Conservation (phyloP, 2,797 vertebrate genomes). For the Scyliorhinus canicula region DNA sequence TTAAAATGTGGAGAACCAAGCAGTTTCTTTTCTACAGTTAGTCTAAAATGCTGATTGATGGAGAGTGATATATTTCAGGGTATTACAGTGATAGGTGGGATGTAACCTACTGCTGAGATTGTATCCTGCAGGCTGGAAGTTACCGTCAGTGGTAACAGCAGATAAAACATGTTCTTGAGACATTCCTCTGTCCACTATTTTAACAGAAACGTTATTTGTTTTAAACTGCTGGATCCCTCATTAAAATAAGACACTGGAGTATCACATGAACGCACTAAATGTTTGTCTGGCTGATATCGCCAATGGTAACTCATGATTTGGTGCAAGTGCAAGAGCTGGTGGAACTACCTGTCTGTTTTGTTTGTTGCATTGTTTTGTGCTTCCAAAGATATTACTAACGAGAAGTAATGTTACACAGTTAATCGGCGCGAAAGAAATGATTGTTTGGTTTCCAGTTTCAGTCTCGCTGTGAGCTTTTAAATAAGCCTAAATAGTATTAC, state of each 20-base stretch:
- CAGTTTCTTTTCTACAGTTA: not conserved
- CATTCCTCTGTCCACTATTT: not conserved
- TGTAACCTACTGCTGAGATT: not conserved
- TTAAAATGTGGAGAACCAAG: not conserved
- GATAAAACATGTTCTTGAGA: not conserved
- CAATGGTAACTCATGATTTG: not conserved
- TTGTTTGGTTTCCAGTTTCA: not conserved
- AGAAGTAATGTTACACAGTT: not conserved
- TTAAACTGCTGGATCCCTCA: not conserved
- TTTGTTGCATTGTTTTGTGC: not conserved
- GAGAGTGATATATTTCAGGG: not conserved
- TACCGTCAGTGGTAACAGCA: slow-evolving; percentile 3
- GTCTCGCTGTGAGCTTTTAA: not conserved
- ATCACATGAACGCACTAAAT: not conserved
- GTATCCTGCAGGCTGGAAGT: not conserved
- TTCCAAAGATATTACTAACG: not conserved
- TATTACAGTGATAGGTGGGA: not conserved
- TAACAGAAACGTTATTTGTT: not conserved
- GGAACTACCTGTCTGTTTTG: slow-evolving; percentile 7
- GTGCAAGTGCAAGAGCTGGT: slow-evolving; percentile 33
- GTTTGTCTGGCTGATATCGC: not conserved
- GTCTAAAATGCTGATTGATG: not conserved
- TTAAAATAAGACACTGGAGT: not conserved
- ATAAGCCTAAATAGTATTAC: not conserved
- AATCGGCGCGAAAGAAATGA: not conserved